These are phyloP conservation scores for Celastrina argiolus DNA, from an alignment of 2,888 invertebrate species.

Conservation along the genomic window DNA sequence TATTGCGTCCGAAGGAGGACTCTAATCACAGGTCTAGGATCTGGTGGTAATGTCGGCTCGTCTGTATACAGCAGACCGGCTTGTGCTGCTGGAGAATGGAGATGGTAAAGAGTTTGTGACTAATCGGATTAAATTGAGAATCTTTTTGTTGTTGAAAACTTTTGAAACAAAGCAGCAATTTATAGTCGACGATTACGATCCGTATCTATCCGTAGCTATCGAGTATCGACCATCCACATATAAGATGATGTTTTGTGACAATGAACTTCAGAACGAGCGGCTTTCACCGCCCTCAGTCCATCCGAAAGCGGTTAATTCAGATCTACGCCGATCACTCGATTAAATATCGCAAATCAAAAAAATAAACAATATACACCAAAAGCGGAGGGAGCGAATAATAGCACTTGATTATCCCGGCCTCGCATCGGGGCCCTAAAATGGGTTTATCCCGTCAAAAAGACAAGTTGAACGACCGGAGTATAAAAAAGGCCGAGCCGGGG, in stretches of 20 bases:
- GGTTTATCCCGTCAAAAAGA: constrained; percentile 44
- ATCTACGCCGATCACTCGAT: constrained; percentile 9
- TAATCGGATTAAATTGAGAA: neutral
- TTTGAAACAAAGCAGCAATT: neutral
- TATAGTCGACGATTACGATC: neutral
- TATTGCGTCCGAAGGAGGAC: neutral
- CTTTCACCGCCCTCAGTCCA: neutral
- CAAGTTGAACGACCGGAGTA: constrained; percentile 59
- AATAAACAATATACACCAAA: neutral
- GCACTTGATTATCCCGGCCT: constrained; percentile 25
- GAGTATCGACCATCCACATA: neutral
- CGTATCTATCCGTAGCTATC: neutral
- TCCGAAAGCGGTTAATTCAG: constrained; percentile 10
- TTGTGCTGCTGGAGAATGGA: neutral
- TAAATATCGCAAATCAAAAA: constrained; percentile 8
- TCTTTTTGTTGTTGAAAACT: neutral
- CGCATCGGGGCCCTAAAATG: constrained; percentile 29
- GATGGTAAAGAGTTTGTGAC: neutral
- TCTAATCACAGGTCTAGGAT: neutral
- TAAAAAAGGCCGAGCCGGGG: constrained; percentile 38
- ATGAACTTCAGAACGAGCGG: neutral
- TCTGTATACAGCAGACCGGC: neutral
- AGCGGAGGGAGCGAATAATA: constrained; percentile 18
- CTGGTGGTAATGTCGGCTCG: neutral
- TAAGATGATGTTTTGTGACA: neutral